Evolutionary conservation across 2,888 invertebrate species (phyloP).

Genomic region (Biston stratarius): DNA sequence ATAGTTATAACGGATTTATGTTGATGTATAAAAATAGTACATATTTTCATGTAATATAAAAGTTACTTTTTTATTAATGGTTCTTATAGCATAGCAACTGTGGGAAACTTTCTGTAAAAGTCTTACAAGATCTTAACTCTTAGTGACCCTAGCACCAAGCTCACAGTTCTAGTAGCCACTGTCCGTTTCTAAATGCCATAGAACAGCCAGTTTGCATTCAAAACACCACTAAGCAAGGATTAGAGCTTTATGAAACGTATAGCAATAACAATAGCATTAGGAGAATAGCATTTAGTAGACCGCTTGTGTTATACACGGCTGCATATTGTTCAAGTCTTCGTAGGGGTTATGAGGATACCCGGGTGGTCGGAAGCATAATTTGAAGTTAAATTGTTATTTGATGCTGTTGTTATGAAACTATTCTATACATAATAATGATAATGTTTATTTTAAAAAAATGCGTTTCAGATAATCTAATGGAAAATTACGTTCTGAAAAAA

Average conservation of each 20-base stretch:
- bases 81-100: no score
- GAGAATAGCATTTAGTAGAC: conserved; percentile 16
- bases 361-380: conserved; percentile 19
- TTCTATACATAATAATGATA: background rate
- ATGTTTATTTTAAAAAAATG: no score
- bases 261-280: conserved; percentile 29
- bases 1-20: no score
- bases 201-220: conserved; percentile 24
- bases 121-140: background rate
- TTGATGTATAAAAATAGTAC: no score
- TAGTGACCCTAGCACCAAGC: conserved; percentile 6
- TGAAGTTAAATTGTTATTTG: conserved; percentile 22
- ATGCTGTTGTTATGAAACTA: conserved; percentile 1
- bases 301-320: conserved; percentile 15
- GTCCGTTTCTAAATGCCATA: conserved; percentile 9
- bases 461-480: no score
- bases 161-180: conserved; percentile 12
- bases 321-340: conserved; percentile 26
- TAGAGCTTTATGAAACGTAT: conserved; percentile 27
- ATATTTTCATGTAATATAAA: no score
- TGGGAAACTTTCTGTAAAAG: background rate
- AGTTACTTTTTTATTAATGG: no score
- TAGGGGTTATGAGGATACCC: conserved; percentile 18
- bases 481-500: no score
- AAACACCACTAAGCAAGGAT: conserved; percentile 17